Conservation (phyloP, 2,888 invertebrate genomes). For the Epinotia brunnichana region DNA sequence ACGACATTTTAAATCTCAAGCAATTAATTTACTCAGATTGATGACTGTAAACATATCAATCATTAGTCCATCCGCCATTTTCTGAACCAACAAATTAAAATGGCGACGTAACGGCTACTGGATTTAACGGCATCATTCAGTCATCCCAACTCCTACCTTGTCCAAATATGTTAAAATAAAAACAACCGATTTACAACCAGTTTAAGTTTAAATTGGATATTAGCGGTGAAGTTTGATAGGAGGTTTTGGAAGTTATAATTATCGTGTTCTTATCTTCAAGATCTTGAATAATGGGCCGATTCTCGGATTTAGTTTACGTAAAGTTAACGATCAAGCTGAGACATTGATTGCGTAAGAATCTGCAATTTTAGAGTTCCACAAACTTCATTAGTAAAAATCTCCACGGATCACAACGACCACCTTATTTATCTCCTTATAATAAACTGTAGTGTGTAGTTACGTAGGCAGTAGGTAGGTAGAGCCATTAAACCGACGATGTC, state of each 20-base stretch:
- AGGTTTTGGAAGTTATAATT: slow-evolving; percentile 3
- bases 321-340: slow-evolving; percentile 33
- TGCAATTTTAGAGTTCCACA: slow-evolving; percentile 15
- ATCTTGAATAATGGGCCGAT: slow-evolving; percentile 35
- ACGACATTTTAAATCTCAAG: slow-evolving; percentile 6
- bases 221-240: neutral
- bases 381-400: neutral
- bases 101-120: slow-evolving; percentile 53
- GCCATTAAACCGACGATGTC: neutral
- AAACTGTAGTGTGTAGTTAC: neutral
- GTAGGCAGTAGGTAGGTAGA: too few species aligned
- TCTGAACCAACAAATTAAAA: slow-evolving; percentile 52
- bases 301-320: slow-evolving; percentile 32
- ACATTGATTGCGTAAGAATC: slow-evolving; percentile 25
- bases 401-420: neutral
- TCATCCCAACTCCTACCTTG: neutral
- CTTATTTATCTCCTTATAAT: neutral
- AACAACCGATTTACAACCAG: neutral
- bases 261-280: slow-evolving; percentile 28
- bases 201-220: neutral
- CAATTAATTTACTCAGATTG: slow-evolving; percentile 32
- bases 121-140: slow-evolving; percentile 47
- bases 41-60: slow-evolving; percentile 32
- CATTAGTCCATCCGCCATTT: slow-evolving; percentile 37
- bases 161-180: neutral